Conservation (phyloP, 2,113 vertebrate species). For the Scortum barcoo region DNA sequence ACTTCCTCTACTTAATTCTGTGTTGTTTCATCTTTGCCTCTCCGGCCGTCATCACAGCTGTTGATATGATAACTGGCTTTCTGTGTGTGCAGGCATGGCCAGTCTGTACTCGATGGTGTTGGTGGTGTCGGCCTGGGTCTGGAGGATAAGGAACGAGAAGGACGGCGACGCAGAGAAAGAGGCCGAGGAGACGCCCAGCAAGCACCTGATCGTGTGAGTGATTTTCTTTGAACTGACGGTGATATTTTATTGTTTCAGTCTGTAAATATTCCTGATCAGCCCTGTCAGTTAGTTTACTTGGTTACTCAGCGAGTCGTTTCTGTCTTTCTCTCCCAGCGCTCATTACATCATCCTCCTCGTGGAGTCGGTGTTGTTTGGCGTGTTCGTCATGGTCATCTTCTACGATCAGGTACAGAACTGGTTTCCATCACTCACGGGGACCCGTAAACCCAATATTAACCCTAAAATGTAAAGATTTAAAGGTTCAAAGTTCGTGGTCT, state of each 20-base stretch:
- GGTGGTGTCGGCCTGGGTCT: slow-evolving; percentile 86
- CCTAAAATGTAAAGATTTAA: too few species aligned
- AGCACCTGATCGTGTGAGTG: slow-evolving; percentile 84
- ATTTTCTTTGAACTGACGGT: too few species aligned
- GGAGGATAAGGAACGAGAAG: slow-evolving; percentile 78
- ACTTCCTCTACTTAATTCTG: not conserved
- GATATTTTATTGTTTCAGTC: not conserved
- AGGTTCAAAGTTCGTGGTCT: too few species aligned
- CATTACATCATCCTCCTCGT: slow-evolving; percentile 88
- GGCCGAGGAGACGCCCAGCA: slow-evolving; percentile 73
- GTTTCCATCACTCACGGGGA: too few species aligned
- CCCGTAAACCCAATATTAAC: too few species aligned
- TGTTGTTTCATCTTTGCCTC: too few species aligned
- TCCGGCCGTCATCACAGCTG: not conserved
- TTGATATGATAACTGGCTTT: fast-evolving
- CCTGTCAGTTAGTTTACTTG: not conserved
- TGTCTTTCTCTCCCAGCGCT: slow-evolving; percentile 69
- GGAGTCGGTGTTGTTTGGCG: slow-evolving; percentile 87
- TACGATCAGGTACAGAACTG: slow-evolving; percentile 85
- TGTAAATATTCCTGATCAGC: not conserved
- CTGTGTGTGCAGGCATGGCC: slow-evolving; percentile 79
- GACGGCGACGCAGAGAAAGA: slow-evolving; percentile 71
- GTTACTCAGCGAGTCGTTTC: not conserved
- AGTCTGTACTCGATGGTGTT: slow-evolving; percentile 87
- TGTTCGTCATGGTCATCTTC: slow-evolving; percentile 88